Percentiles rank a stretch among this genome's conserved stretches.
phyloP scores from a whole-genome alignment of 2,797 vertebrate species.

The Thamnophis elegans region DNA sequence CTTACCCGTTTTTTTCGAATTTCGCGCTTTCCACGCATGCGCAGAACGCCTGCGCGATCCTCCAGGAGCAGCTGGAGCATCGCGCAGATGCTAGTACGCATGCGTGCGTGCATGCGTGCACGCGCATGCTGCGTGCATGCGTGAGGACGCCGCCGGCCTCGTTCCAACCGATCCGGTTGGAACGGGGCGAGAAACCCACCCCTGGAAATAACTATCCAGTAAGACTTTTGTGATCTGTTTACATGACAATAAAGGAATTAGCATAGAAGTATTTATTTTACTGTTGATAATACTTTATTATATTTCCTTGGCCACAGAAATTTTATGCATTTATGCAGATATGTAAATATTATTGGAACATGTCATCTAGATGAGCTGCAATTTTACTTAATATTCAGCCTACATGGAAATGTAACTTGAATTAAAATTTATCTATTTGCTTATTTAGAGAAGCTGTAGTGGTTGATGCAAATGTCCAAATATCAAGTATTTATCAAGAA shows the following conservation, averaged over 20 bases:
- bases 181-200: too few species aligned
- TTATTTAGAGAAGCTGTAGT: conserved; percentile 23
- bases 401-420: neutral
- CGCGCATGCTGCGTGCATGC: too few species aligned
- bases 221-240: neutral
- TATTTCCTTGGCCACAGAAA: neutral
- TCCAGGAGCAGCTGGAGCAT: too few species aligned
- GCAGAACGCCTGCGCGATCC: too few species aligned
- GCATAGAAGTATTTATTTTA: neutral
- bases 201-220: neutral
- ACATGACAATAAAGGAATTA: neutral
- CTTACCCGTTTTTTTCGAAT: too few species aligned
- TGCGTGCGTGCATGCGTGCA: too few species aligned
- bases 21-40: too few species aligned
- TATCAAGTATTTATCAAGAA: conserved; percentile 13
- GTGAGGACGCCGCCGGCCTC: too few species aligned
- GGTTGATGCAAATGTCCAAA: conserved; percentile 1
- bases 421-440: neutral
- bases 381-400: neutral
- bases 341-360: neutral
- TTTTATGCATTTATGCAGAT: rapidly evolving
- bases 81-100: too few species aligned
- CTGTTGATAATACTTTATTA: neutral
- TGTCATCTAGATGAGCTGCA: neutral
- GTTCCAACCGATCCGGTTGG: too few species aligned